Evolutionary conservation across 2,888 invertebrate genomes (phyloP), one percentile per base, ranked within the genome.

Genomic region (Liposcelis brunnea): DNA sequence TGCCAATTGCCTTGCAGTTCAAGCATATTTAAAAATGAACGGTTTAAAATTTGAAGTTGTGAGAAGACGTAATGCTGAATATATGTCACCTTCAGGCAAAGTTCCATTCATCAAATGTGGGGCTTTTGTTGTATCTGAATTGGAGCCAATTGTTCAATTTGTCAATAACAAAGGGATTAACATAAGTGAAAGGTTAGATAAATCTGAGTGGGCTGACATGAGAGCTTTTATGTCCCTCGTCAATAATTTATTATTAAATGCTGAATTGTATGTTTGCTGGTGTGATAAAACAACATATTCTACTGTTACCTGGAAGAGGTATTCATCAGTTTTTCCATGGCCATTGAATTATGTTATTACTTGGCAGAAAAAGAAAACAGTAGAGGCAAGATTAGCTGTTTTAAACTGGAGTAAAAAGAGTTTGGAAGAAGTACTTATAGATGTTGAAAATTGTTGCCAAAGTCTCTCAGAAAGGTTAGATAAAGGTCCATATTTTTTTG

Each of bases 71-170:
- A 98, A 98, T 67, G 94, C 95, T 0, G 93, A 95, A 58, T 84
- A 83, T 59, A 95, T 97, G 87, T 94, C 95, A 0, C 95, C 95
- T 0, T 83, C 89, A 4, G 70, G 72, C 68, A 57, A 53, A 53
- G 79, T 97, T 1, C 97, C 97, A 0, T 90, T 97, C 57, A 77
- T 97, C 47, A 81, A 83, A 58, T 85, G 86, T 52, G 93, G 93
- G 0, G 78, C 82, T 0, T 87, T 87, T 57, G 74, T 94, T 1
- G 75, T 90, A 1, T 77, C 94, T 0, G 97, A 93, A 59, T 71
- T 94, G 56, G 90, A 93, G 57, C 83, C 85, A 0, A 91, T 97
- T 47, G 85, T 91, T 0, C 80, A 81, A 54, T 89, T 91, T 59
- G 80, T 90, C 1, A 80, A 79, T 32, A 80, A 79, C 54, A 93